Conservation (phyloP, 2,888 invertebrate genomes). For the Amiota mariae region DNA sequence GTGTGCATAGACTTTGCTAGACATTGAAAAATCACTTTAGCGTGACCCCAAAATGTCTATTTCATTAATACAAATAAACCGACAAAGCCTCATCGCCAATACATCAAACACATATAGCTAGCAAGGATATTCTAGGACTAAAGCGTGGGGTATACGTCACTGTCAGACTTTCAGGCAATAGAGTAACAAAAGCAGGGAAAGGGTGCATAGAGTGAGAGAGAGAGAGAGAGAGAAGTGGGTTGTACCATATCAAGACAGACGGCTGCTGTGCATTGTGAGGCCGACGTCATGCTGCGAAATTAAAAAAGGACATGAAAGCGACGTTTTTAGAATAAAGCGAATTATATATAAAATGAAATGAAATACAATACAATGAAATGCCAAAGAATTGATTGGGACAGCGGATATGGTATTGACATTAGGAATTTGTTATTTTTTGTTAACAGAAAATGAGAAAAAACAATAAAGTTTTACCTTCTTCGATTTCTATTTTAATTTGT, state of each 20-base stretch:
- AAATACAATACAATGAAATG: background rate
- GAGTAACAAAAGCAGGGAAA: too few relatives aligned
- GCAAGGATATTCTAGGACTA: constrained; percentile 51
- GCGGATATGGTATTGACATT: constrained; percentile 55
- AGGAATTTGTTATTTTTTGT: constrained; percentile 58
- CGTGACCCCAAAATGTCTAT: constrained; percentile 68
- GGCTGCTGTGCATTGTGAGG: background rate
- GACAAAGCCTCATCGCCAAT: constrained; percentile 31
- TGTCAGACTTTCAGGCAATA: constrained; percentile 46
- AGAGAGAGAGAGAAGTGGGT: too few relatives aligned
- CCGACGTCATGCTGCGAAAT: constrained; percentile 32
- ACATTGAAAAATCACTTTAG: constrained; percentile 70
- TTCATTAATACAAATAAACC: constrained; percentile 67
- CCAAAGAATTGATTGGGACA: background rate
- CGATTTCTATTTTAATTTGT: too few relatives aligned
- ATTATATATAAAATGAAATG: constrained; percentile 19
- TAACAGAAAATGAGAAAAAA: too few relatives aligned
- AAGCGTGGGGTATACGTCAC: too few relatives aligned
- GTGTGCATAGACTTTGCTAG: constrained; percentile 41
- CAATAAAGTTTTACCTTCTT: too few relatives aligned
- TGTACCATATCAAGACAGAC: background rate
- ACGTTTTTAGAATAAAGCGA: constrained; percentile 26
- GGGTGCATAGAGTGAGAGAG: too few relatives aligned
- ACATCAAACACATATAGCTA: constrained; percentile 22
- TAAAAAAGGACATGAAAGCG: constrained; percentile 64